Conservation (phyloP, 2,888 invertebrate genomes). For the Phaonia tiefii region DNA sequence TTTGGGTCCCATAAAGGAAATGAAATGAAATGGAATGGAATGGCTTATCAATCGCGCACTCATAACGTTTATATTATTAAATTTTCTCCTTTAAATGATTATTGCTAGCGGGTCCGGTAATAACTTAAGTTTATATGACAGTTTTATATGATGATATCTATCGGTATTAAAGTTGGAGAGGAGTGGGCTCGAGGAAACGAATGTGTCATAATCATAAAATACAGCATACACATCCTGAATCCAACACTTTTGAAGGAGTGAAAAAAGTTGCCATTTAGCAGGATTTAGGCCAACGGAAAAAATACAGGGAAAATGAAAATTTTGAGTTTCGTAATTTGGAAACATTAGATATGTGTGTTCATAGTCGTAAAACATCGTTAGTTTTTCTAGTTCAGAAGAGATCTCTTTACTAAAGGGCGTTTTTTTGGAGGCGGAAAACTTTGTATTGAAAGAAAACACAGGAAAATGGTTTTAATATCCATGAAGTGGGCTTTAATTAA, state of each 20-base stretch:
- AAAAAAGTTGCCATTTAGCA: too few relatives aligned
- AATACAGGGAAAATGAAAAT: too few relatives aligned
- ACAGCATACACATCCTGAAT: background rate
- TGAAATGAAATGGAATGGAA: conserved; percentile 36
- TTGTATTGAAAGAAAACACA: too few relatives aligned
- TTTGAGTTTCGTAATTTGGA: conserved; percentile 1
- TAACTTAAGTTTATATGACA: conserved; percentile 47
- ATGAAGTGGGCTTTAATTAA: too few relatives aligned
- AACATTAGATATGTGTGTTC: conserved; percentile 21
- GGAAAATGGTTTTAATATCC: too few relatives aligned
- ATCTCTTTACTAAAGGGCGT: too few relatives aligned
- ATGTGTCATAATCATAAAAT: conserved; percentile 17
- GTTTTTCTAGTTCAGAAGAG: too few relatives aligned
- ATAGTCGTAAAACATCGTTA: too few relatives aligned
- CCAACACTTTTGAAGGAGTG: background rate
- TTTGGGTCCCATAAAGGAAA: background rate
- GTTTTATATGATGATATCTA: conserved; percentile 43
- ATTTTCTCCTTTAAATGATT: conserved; percentile 45
- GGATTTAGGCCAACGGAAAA: too few relatives aligned
- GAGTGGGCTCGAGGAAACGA: background rate
- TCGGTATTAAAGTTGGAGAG: background rate
- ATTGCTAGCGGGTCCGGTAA: conserved; percentile 24
- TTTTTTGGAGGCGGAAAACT: too few relatives aligned
- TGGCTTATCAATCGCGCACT: conserved; percentile 51
- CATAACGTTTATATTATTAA: conserved; percentile 55